phyloP scores from a whole-genome alignment of 2,113 vertebrate genomes.

The Piaya cayana region DNA sequence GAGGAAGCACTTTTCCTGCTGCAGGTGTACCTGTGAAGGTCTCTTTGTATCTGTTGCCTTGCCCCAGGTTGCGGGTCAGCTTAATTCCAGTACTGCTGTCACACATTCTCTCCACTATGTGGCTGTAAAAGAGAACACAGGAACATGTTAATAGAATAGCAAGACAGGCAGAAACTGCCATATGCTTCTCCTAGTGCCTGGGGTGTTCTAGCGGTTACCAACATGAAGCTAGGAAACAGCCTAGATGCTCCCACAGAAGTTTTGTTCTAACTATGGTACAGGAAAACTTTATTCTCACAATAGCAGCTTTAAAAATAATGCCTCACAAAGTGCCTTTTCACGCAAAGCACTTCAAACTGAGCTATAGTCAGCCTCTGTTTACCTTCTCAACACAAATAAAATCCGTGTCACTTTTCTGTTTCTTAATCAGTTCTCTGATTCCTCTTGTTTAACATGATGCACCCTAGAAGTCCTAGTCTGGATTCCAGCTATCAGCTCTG shows the following conservation, averaged over 20 bases:
- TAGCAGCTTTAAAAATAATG: background rate
- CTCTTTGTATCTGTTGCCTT: conserved; percentile 89
- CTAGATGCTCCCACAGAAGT: background rate
- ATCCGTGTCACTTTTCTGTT: background rate
- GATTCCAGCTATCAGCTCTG: background rate
- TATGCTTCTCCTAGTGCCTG: background rate
- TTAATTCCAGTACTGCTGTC: conserved; percentile 86
- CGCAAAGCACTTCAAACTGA: background rate
- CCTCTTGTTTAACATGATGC: background rate
- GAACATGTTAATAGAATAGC: background rate
- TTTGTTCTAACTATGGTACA: background rate
- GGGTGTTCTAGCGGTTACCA: background rate
- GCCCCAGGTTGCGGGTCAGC: conserved; percentile 83
- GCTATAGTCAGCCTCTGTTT: background rate
- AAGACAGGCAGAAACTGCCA: background rate
- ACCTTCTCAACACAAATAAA: background rate
- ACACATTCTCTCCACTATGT: conserved; percentile 90
- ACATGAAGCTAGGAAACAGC: background rate
- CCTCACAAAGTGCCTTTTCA: background rate
- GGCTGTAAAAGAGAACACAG: conserved; percentile 64
- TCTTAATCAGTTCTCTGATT: background rate
- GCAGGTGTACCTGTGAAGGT: conserved; percentile 86
- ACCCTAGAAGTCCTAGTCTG: background rate
- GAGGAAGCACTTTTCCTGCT: background rate
- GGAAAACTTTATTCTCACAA: background rate